Evolutionary conservation across 1,140 invertebrate species (phyloP), one percentile per base, ranked within the genome.

Genomic region (Drosophila nikananu): DNA sequence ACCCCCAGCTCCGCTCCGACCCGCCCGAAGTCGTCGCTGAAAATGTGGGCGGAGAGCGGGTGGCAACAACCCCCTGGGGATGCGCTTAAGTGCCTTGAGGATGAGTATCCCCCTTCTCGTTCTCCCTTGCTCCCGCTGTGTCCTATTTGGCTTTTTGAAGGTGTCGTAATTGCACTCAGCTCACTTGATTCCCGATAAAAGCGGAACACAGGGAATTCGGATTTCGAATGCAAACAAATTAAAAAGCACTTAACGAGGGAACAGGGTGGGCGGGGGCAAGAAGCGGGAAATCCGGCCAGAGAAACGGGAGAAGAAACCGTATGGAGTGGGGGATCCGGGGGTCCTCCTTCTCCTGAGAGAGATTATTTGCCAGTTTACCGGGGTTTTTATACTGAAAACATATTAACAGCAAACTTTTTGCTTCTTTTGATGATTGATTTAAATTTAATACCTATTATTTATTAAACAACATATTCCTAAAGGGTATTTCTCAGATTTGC

Each of bases 81-180:
- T 81, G 84, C 55, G 84, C 84, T 81, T 79, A 87, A 87, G 81
- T 89, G 84, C 73, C 72, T 71, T 81, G 41, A 77, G 65, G 57
- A 79, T 61, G 61, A 67, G 66, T 13, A 21, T n/a, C 30, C 44
- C 15, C 9, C 3, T 30, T 30, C 30, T 8, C 30, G 27, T 7
- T 30, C 35, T 39, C 32, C 59, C 59, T 30, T 12, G 42, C 39
- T 27, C 30, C 27, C 57, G 21, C 19, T 39, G 48, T 46, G 48
- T 77, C 55, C 75, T 70, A 76, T 61, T 44, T 83, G 77, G 80
- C 81, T 89, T 89, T 89, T 89, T 84, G 84, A 87, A 87, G 84
- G 84, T 87, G 84, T 87, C 81, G 84, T 87, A 87, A 87, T 89
- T 89, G 86, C 81, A 89, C 84, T 89, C 84, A 87, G 63, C 84